A percentile compares a stretch with the other conserved stretches of the same genome.
Evolutionary conservation across 2,888 invertebrate species (phyloP).

Genomic region (Polyploca ridens): DNA sequence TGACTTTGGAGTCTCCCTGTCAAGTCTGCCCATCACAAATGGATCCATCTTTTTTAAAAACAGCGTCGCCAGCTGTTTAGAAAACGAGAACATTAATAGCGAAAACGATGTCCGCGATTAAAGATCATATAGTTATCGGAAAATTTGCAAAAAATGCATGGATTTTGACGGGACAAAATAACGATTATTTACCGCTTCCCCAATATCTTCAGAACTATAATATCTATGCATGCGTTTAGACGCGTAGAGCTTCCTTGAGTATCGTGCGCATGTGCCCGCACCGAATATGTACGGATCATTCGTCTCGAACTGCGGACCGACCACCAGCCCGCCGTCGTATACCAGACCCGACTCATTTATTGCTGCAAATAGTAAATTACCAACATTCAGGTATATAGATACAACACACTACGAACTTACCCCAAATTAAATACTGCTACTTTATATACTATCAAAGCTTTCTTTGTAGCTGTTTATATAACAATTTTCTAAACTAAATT

Average conservation of each 20-base stretch:
- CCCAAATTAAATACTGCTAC: no score
- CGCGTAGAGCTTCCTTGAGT: conserved; percentile 85
- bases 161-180: neutral
- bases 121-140: no score
- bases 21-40: conserved; percentile 48
- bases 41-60: conserved; percentile 68
- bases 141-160: no score
- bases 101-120: no score
- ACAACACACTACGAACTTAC: no score
- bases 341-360: conserved; percentile 84
- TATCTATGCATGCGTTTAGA: conserved; percentile 78
- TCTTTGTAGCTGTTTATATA: no score
- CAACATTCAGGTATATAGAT: neutral
- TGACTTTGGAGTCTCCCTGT: conserved; percentile 22
- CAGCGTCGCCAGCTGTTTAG: conserved; percentile 58
- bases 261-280: conserved; percentile 87
- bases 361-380: conserved; percentile 57
- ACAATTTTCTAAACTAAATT: no score
- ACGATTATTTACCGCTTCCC: conserved; percentile 75
- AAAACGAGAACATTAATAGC: no score
- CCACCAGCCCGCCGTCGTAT: conserved; percentile 87
- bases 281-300: conserved; percentile 87
- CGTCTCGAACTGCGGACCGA: conserved; percentile 85
- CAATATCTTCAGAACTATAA: conserved; percentile 86
- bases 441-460: no score